A percentile compares a stretch with the other conserved stretches of the same genome.
Conservation (phyloP, 2,888 invertebrate species). For the Antheraea yamamai region DNA sequence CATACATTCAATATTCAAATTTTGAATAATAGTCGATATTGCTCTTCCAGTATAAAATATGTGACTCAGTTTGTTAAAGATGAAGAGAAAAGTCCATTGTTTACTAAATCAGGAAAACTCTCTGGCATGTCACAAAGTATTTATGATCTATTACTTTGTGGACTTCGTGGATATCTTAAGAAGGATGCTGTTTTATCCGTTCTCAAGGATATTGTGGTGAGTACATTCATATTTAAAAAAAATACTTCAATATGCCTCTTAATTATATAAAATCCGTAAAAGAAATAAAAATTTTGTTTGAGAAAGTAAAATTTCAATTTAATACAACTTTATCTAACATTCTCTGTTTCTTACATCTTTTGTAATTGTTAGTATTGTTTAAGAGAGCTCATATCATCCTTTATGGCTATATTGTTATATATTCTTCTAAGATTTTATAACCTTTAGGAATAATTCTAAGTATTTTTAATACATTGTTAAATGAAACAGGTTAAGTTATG, state of each 20-base stretch:
- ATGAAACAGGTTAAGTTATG: too few species aligned
- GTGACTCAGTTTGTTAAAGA: constrained; percentile 85
- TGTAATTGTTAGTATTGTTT: background rate
- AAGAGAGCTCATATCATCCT: too few species aligned
- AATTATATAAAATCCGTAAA: background rate
- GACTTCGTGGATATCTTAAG: constrained; percentile 88
- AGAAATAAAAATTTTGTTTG: background rate
- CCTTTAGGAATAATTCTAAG: too few species aligned
- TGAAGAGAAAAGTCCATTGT: constrained; percentile 83
- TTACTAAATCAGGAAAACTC: constrained; percentile 83
- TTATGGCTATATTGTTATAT: too few species aligned
- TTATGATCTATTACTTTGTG: constrained; percentile 91
- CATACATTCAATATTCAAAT: too few species aligned
- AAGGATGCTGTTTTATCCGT: constrained; percentile 89
- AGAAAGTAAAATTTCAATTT: background rate
- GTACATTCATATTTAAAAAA: constrained; percentile 40
- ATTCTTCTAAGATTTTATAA: too few species aligned
- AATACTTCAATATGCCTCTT: background rate
- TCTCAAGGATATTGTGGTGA: constrained; percentile 89
- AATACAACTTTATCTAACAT: background rate
- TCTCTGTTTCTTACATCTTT: background rate
- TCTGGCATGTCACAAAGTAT: constrained; percentile 87
- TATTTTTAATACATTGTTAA: too few species aligned
- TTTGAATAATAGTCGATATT: background rate
- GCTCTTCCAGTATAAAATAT: constrained; percentile 82